A percentile compares a stretch with the other conserved stretches of the same genome.
These are phyloP conservation scores for Helicoverpa armigera DNA, from an alignment of 1,140 invertebrate genomes.

Conservation along the genomic window DNA sequence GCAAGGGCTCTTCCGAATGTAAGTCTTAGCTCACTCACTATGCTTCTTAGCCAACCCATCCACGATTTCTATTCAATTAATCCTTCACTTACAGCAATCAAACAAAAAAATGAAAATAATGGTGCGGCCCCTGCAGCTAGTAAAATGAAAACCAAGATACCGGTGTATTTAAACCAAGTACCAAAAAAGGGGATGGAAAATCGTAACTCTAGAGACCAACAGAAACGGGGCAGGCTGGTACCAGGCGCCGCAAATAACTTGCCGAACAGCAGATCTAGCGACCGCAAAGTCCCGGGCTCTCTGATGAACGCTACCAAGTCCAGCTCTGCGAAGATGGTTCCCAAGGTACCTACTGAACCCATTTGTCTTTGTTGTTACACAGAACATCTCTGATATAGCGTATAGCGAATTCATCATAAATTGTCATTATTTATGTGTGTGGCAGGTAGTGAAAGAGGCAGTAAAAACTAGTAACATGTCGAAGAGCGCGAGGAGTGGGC, in stretches of 20 bases:
- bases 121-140: constrained; percentile 47
- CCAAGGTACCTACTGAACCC: constrained; percentile 52
- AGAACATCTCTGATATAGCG: no score
- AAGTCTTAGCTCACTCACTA: constrained; percentile 54
- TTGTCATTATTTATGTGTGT: not conserved
- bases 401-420: no score
- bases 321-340: constrained; percentile 77
- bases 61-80: no score
- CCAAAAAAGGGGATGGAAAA: constrained; percentile 23
- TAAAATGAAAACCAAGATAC: constrained; percentile 72
- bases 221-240: constrained; percentile 20
- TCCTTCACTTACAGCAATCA: constrained; percentile 58
- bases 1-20: constrained; percentile 71
- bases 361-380: not conserved
- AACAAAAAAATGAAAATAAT: constrained; percentile 53
- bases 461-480: not conserved
- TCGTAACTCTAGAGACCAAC: constrained; percentile 34
- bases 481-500: constrained; percentile 21
- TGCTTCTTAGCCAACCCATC: not conserved
- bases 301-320: constrained; percentile 80
- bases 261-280: constrained; percentile 3
- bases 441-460: constrained; percentile 57
- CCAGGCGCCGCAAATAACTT: constrained; percentile 10
- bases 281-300: constrained; percentile 63
- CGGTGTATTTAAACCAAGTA: constrained; percentile 64